Conservation (phyloP, 2,888 invertebrate genomes). For the Rhopalosiphum nymphaeae region DNA sequence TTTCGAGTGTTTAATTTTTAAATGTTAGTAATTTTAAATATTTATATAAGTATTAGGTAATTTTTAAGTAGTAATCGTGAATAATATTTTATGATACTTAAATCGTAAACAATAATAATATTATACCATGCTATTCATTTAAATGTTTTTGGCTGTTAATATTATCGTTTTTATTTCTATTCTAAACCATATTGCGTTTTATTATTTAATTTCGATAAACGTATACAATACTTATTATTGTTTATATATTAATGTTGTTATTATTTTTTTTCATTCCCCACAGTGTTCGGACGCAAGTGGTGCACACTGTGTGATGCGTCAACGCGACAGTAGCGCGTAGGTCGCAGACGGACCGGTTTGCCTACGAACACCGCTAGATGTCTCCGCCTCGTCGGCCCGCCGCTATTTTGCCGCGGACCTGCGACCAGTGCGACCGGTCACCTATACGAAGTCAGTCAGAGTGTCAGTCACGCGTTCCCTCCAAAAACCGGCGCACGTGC, state of each 20-base stretch:
- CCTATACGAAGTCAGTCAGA: background rate
- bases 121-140: background rate
- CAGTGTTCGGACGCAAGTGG: background rate
- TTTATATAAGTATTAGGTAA: too few species aligned
- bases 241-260: background rate
- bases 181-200: background rate
- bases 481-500: conserved; percentile 49
- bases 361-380: conserved; percentile 62
- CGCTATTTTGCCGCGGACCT: background rate
- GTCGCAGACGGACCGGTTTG: conserved; percentile 54
- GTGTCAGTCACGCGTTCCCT: conserved; percentile 63
- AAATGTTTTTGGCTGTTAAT: background rate
- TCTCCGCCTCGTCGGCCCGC: conserved; percentile 48
- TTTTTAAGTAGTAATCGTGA: background rate
- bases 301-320: background rate
- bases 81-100: background rate
- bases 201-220: background rate
- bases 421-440: background rate
- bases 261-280: background rate
- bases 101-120: background rate
- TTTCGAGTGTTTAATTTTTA: background rate
- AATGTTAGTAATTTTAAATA: background rate
- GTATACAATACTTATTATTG: background rate
- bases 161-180: background rate
- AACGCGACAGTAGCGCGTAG: conserved; percentile 34